Conservation (phyloP, 2,797 vertebrate genomes). For the Anguilla anguilla region DNA sequence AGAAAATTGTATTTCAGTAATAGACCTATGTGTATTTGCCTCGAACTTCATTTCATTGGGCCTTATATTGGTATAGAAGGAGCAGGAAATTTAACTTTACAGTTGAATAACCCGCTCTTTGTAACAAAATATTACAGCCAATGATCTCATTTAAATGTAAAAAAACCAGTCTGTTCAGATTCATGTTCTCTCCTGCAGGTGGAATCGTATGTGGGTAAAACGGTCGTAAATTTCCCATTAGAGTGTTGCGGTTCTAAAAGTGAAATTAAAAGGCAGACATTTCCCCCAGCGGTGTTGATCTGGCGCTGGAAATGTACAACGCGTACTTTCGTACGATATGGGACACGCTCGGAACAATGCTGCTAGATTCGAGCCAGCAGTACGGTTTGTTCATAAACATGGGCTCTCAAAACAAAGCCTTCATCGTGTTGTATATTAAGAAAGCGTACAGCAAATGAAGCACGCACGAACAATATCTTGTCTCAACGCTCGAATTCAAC, state of each 20-base stretch:
- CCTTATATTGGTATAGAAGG: neutral
- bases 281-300: neutral
- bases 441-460: neutral
- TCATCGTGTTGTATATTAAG: neutral
- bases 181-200: neutral
- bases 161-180: neutral
- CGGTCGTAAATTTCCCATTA: neutral
- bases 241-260: constrained; percentile 21
- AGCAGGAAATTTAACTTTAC: neutral
- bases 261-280: constrained; percentile 39
- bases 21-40: neutral
- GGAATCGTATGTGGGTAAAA: constrained; percentile 17
- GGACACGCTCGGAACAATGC: neutral
- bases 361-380: neutral
- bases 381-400: neutral
- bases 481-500: neutral
- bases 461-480: neutral
- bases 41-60: neutral
- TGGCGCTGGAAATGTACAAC: too few relatives aligned
- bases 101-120: neutral
- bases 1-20: neutral
- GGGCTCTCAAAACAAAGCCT: neutral
- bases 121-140: neutral
- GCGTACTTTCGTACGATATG: neutral
- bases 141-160: neutral